Base-by-base conservation (phyloP, 2,797 vertebrate species). In the Macroramphosus scolopax region DNA sequence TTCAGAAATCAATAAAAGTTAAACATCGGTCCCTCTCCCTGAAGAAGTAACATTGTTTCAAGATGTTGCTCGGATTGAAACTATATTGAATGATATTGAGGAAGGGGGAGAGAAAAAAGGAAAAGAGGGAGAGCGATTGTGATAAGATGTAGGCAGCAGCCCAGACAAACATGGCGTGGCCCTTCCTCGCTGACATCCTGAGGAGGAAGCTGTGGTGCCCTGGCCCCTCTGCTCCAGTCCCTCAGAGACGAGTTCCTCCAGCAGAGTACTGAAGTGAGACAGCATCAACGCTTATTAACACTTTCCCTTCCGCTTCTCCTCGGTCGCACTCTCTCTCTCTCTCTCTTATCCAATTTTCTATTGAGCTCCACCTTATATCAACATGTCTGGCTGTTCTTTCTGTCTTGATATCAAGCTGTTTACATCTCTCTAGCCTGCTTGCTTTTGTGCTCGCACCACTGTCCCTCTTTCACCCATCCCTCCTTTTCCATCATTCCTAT, bases 181-280 rank as follows among this genome's bases (percentile, higher is more conserved):
- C 72, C 79, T 89, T 88, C 83, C 85, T 89, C 39, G 57, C 70
- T 78, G 78, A 84, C 83, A 86, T 88, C 84, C 84, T 86, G 81
- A 78, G 63, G 68, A 87, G 86, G 86, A 90, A 89, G 72, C 81
- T 66, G 72, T 12, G 67, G 73, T 71, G 71, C 63, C 81, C 56
- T 35, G 64, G 61, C 72, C 60, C 35, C 63, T 75, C 70, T 53
- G 43, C 62, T 55, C 16, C 49, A 54, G 59, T 72, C 55, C 76
- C 74, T 63, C 66, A 49, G 77, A 81, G 79, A 76, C 51, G 0
- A 51, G 58, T 60, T 75, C 63, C 45, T 79, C 54, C 50, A 42
- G 2, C 20, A 5, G 73, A 56, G 69, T 69, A 69, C 63, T 38
- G 1, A 39, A 73, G 35, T 18, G 49, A 64, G 63, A 3, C 58